Conservation (phyloP, 2,888 invertebrate species). For the Amitus sp. region DNA sequence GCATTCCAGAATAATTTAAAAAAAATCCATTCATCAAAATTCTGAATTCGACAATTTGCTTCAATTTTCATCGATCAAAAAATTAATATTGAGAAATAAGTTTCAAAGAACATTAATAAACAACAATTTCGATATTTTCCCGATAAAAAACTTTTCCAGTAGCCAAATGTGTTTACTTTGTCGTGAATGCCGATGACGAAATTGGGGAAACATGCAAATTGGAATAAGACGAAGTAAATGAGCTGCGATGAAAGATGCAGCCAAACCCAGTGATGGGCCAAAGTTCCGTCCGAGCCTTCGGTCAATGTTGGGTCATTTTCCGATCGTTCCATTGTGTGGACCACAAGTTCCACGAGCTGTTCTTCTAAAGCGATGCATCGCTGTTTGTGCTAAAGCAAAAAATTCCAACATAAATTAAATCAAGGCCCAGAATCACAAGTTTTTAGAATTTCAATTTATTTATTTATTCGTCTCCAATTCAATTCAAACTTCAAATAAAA, state of each 20-base stretch:
- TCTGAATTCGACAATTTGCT: too few relatives aligned
- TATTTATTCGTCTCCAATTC: too few relatives aligned
- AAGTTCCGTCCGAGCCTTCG: conserved; percentile 71
- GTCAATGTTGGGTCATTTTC: conserved; percentile 73
- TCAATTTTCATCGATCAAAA: too few relatives aligned
- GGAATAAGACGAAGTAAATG: conserved; percentile 94
- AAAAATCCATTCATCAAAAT: too few relatives aligned
- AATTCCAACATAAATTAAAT: conserved; percentile 5
- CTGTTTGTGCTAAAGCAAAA: conserved; percentile 74
- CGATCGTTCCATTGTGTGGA: conserved; percentile 91
- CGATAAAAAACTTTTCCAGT: background rate
- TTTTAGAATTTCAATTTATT: too few relatives aligned
- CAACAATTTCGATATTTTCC: background rate
- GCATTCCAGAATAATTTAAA: too few relatives aligned
- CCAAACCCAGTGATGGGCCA: conserved; percentile 86
- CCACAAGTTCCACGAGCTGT: conserved; percentile 89
- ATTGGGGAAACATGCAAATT: conserved; percentile 92
- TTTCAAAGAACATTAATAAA: background rate
- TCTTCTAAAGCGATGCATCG: conserved; percentile 91
- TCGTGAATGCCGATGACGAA: conserved; percentile 90
- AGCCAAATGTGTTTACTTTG: conserved; percentile 68
- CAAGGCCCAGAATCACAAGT: too few relatives aligned
- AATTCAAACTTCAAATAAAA: too few relatives aligned
- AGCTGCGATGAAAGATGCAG: conserved; percentile 92
- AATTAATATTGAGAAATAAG: background rate